phyloP scores from a whole-genome alignment of 1,140 invertebrate species.

The Pentalonia nigronervosa region DNA sequence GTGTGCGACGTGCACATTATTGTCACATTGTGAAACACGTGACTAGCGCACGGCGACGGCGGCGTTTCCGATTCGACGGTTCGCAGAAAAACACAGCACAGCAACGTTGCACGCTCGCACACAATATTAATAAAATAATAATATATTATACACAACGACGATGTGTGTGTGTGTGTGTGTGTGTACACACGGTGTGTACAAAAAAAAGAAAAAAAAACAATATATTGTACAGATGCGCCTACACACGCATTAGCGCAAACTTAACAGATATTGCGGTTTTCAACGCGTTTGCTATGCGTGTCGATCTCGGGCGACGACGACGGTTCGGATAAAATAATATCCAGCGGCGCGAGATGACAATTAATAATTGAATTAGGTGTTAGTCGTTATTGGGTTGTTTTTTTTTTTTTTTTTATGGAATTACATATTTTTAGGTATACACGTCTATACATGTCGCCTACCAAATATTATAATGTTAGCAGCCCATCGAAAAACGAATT shows the following conservation, averaged over 20 bases:
- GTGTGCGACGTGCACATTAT: neutral
- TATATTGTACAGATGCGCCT: neutral
- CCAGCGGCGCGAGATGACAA: neutral
- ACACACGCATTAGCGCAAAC: neutral
- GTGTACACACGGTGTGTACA: too few relatives aligned
- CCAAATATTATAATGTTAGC: neutral
- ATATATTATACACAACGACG: neutral
- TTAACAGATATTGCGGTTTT: neutral
- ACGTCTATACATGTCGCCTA: neutral
- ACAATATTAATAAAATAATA: neutral
- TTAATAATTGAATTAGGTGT: neutral
- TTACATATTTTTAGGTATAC: too few relatives aligned
- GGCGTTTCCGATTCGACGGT: neutral
- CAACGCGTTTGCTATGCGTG: neutral
- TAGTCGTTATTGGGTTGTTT: too few relatives aligned
- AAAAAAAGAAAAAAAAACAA: too few relatives aligned
- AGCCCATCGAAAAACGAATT: neutral
- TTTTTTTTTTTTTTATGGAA: too few relatives aligned
- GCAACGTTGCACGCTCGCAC: neutral
- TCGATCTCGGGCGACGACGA: neutral
- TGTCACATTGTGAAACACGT: slow-evolving; percentile 37
- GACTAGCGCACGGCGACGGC: slow-evolving; percentile 19
- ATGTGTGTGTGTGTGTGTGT: neutral
- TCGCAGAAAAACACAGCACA: neutral
- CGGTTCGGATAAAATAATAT: neutral